phyloP scores from a whole-genome alignment of 2,888 invertebrate species.

The Theristus sp. region DNA sequence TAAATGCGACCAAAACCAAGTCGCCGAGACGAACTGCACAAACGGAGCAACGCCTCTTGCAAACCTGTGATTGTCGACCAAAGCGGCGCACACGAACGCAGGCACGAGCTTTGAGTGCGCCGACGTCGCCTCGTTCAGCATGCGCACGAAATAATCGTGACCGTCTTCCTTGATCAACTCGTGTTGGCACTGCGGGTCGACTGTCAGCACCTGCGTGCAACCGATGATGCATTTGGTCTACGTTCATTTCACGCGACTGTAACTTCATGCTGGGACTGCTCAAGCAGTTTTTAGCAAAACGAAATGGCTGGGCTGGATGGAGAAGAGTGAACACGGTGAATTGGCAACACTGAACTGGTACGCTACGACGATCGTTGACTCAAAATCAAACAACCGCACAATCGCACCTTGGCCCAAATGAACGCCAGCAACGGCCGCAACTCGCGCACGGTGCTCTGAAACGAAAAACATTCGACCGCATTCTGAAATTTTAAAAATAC shows the following conservation, averaged over 20 bases:
- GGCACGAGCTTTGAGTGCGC: constrained; percentile 73
- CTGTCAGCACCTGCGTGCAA: constrained; percentile 52
- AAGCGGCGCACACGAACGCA: constrained; percentile 78
- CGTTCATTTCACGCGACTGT: too few species aligned
- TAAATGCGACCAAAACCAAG: too few species aligned
- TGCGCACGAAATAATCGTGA: constrained; percentile 49
- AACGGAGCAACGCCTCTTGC: not conserved
- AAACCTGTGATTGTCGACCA: constrained; percentile 56
- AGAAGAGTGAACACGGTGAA: too few species aligned
- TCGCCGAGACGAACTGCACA: too few species aligned
- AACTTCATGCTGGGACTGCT: too few species aligned
- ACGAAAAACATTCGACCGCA: too few species aligned
- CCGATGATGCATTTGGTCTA: not conserved
- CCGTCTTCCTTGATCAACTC: constrained; percentile 65
- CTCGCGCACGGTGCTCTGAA: constrained; percentile 83
- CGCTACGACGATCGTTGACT: too few species aligned
- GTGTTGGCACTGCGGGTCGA: constrained; percentile 79
- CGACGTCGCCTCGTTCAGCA: constrained; percentile 68
- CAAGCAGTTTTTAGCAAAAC: too few species aligned
- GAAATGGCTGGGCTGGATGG: too few species aligned
- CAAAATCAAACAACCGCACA: too few species aligned
- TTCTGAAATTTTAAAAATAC: too few species aligned
- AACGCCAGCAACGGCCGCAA: constrained; percentile 77
- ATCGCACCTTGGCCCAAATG: constrained; percentile 99
- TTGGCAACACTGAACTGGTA: too few species aligned